Base-by-base conservation (phyloP, 2,888 invertebrate genomes). In the Aphidoletes aphidimyza region DNA sequence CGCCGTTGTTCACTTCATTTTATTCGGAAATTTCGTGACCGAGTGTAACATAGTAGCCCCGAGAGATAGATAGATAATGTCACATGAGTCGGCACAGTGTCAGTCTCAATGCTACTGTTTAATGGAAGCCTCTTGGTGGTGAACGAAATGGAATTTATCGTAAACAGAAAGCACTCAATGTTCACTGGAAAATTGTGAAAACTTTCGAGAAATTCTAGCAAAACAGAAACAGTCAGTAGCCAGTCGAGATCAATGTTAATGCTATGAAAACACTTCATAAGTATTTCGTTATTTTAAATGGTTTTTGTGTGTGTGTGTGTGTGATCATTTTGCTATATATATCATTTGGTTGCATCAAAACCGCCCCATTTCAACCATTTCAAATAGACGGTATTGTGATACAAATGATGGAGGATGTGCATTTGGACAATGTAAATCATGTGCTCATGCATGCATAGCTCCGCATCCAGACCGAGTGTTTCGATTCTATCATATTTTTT, bases 11-110 rank as follows among this genome's bases (percentile, higher is more conserved):
- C 54, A 54, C 6, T 81, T 81, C 78, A 30, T 37, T 81, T 81
- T 81, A 37, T 81, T 81, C 37, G 22, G n/a, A 81, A 37, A 81
- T 22, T n/a, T 78, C 78, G 34, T 78, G 78, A 54, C 5, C 69
- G 14, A 69, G 34, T 69, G 69, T 69, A 69, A 69, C 69, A 69
- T 30, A 69, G 69, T 69, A 14, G 30, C 69, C 69, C 14, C 30
- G 47, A 69, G 17, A 30, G 30, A 30, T 14, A 30, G 30, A 30
- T 14, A 69, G 69, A 69, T 69, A 69, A 69, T 34, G 34, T 69
- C 34, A 34, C 69, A 69, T 22, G 54, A 26, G 69, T 30, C 34
- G 69, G 26, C 0, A 11, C 26, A 26, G 6, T 30, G 69, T 69
- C 34, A 30, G 22, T 26, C 30, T 30, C 34, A 47, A 17, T 47